phyloP scores from a whole-genome alignment of 2,888 invertebrate genomes.

The Gerosis bhagava region DNA sequence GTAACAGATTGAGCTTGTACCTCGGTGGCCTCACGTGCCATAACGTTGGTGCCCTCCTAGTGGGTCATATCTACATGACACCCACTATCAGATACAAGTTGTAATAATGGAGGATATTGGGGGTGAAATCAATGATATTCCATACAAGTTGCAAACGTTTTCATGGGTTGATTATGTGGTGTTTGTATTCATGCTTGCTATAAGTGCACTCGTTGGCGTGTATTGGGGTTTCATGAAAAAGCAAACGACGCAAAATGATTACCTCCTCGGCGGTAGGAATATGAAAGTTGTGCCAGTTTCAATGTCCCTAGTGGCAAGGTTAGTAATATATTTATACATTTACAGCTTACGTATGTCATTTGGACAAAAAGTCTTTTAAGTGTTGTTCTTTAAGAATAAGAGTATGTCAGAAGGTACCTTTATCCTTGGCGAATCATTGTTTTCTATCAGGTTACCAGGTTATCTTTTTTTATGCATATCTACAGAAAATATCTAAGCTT shows the following conservation, averaged over 20 bases:
- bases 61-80: constrained; percentile 34
- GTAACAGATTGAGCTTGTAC: constrained; percentile 69
- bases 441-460: no score
- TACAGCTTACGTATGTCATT: no score
- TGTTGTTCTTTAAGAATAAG: no score
- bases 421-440: no score
- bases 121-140: constrained; percentile 70
- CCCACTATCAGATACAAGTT: constrained; percentile 8
- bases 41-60: constrained; percentile 50
- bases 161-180: constrained; percentile 90
- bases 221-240: constrained; percentile 90
- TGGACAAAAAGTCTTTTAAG: no score
- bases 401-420: no score
- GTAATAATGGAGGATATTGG: constrained; percentile 49
- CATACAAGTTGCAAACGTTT: constrained; percentile 83
- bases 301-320: constrained; percentile 93
- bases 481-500: no score
- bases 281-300: constrained; percentile 93
- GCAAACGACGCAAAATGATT: constrained; percentile 84
- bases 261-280: constrained; percentile 90
- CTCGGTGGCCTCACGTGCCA: constrained; percentile 48
- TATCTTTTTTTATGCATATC: no score
- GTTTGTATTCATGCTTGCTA: constrained; percentile 88
- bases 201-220: constrained; percentile 91
- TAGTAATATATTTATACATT: no score